Base-by-base conservation (phyloP, 1,140 invertebrate genomes). In the Papilio aristodemus region DNA sequence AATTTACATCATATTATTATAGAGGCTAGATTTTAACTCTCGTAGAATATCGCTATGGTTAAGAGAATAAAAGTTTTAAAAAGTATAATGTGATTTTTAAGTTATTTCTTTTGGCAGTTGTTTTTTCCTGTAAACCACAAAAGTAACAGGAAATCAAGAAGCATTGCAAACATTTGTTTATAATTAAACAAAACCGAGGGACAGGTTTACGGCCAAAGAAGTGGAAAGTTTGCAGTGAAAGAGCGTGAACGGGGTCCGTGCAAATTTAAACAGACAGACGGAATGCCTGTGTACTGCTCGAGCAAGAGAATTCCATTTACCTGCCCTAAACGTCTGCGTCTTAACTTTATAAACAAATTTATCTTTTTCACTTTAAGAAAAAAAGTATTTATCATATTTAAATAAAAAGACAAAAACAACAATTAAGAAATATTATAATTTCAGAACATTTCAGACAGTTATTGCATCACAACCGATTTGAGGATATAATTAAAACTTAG, bases 191-290 rank as follows among this genome's bases (percentile, higher is more conserved):
- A 69, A 77, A 71, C 59, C 70, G 50, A 73, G 32, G 60, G 62
- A 59, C 39, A 36, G 63, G 60, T 69, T 69, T 71, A 73, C 59
- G 67, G 72, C 63, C 37, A 60, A 72, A 73, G 69, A 41, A 69
- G 38, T 72, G 68, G 66, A 75, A 71, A 75, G 58, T 74, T 76
- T 67, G 27, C 41, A 64, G 38, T 59, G 62, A 60, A 60, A 59
- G 71, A 50, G 46, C 66, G 63, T 66, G 63, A 69, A 63, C 43
- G 39, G 43, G 60, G 66, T 68, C 59, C 63, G 68, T 76, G 75
- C 69, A 79, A 81, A 81, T 81, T 81, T 77, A 75, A 81, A 75
- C 73, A 75, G 77, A 77, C 74, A 78, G 69, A 38, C 50, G 32
- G 68, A 62, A 68, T 68, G 66, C 57, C 41, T 66, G 68, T 36